Conservation (phyloP, 2,888 invertebrate genomes). For the Scaptomyza flava region DNA sequence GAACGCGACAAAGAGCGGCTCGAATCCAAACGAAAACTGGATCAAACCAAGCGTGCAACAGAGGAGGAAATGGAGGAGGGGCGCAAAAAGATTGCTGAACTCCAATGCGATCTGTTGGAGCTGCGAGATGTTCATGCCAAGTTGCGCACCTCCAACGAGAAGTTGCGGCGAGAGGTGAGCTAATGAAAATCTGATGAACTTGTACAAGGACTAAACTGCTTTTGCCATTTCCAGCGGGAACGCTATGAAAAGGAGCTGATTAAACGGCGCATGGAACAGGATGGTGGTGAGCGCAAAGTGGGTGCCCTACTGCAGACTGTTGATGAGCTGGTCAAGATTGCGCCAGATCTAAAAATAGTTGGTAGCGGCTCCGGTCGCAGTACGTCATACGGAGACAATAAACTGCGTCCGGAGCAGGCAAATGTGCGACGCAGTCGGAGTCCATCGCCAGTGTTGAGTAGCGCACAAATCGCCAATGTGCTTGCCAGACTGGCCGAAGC, state of each 20-base stretch:
- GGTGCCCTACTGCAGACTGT: constrained; percentile 91
- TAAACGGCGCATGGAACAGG: constrained; percentile 86
- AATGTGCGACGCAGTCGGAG: constrained; percentile 76
- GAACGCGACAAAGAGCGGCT: constrained; percentile 95
- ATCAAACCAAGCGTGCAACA: constrained; percentile 92
- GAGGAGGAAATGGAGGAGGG: constrained; percentile 96
- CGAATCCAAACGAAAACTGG: constrained; percentile 93
- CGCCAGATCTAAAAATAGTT: constrained; percentile 88
- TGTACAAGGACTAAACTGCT: no score
- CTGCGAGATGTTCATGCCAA: constrained; percentile 96
- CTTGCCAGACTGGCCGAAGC: constrained; percentile 88
- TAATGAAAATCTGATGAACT: not conserved
- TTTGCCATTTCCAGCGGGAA: constrained; percentile 86
- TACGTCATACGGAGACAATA: constrained; percentile 57
- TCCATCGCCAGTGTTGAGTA: constrained; percentile 81
- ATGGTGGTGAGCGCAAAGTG: constrained; percentile 91
- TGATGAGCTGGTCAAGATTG: constrained; percentile 91
- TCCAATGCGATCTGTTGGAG: constrained; percentile 95
- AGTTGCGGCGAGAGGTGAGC: constrained; percentile 89
- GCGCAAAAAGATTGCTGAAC: constrained; percentile 91
- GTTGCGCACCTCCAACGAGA: constrained; percentile 94
- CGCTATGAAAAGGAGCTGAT: constrained; percentile 92
- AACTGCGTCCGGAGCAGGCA: constrained; percentile 78
- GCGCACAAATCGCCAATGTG: constrained; percentile 81
- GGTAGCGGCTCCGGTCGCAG: constrained; percentile 74